phyloP scores from a whole-genome alignment of 2,113 vertebrate species.

The Charina bottae region DNA sequence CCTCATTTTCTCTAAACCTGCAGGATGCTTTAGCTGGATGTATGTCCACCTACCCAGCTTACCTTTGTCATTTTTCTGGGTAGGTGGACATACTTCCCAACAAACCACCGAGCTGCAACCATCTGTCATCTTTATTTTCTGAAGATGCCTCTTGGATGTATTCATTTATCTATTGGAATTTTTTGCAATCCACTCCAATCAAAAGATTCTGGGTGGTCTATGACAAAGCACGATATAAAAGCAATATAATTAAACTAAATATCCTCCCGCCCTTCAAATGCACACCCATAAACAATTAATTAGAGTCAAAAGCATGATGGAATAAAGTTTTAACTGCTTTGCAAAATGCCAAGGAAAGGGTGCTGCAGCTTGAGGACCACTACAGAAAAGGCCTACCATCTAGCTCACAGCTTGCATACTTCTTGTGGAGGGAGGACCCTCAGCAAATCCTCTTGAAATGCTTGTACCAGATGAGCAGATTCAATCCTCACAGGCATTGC shows the following conservation, averaged over 20 bases:
- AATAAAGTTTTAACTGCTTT: background rate
- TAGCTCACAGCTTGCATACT: background rate
- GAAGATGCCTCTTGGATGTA: background rate
- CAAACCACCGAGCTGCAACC: background rate
- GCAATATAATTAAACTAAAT: background rate
- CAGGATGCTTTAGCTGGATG: background rate
- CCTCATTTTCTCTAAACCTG: background rate
- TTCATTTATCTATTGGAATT: background rate
- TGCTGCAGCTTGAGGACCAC: too few species aligned
- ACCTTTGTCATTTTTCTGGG: background rate
- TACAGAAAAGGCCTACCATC: background rate
- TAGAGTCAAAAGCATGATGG: background rate
- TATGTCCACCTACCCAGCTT: background rate
- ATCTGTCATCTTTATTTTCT: background rate
- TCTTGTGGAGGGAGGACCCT: background rate
- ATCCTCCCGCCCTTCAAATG: background rate
- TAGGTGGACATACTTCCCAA: background rate
- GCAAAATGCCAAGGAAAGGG: too few species aligned
- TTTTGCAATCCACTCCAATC: background rate
- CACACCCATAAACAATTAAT: background rate
- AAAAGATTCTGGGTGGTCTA: background rate
- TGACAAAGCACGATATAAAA: background rate
- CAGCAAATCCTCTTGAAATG: background rate
- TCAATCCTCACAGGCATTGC: background rate
- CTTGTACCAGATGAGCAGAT: too few species aligned